Conservation (phyloP, 1,140 invertebrate genomes). For the Hyphantria cunea region DNA sequence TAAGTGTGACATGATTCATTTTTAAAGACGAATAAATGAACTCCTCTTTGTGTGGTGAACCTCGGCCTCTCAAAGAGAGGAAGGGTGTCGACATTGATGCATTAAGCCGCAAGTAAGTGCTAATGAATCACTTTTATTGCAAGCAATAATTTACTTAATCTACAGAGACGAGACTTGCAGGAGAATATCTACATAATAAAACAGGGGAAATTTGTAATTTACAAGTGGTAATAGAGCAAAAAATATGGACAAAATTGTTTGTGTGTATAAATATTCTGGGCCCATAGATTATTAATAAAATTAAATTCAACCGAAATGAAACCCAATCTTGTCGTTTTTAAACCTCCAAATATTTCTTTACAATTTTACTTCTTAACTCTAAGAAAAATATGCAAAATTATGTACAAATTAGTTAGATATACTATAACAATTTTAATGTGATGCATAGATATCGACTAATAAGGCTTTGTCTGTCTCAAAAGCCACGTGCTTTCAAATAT, state of each 20-base stretch:
- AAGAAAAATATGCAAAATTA: no score
- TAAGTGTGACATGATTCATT: slow-evolving; percentile 30
- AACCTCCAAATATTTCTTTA: no score
- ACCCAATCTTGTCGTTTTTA: no score
- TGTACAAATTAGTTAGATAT: no score
- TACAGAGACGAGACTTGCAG: slow-evolving; percentile 17
- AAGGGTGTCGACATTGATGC: slow-evolving; percentile 22
- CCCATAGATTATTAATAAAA: no score
- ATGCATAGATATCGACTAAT: no score
- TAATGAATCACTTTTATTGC: slow-evolving; percentile 30
- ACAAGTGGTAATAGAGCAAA: neutral
- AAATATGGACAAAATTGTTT: neutral
- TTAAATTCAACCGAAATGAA: slow-evolving; percentile 37
- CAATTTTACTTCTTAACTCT: no score
- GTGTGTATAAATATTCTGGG: no score
- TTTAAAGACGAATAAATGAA: slow-evolving; percentile 21
- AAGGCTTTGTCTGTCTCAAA: no score
- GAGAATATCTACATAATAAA: slow-evolving; percentile 12
- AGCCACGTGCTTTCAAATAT: no score
- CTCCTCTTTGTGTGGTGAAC: slow-evolving; percentile 23
- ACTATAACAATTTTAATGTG: no score
- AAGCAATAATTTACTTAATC: slow-evolving; percentile 28
- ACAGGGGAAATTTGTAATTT: neutral
- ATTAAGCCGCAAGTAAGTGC: slow-evolving; percentile 13
- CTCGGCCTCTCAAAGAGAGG: neutral